Evolutionary conservation across 2,888 invertebrate genomes (phyloP), one percentile per base, ranked within the genome.

Genomic region (Tiliacea aurago): DNA sequence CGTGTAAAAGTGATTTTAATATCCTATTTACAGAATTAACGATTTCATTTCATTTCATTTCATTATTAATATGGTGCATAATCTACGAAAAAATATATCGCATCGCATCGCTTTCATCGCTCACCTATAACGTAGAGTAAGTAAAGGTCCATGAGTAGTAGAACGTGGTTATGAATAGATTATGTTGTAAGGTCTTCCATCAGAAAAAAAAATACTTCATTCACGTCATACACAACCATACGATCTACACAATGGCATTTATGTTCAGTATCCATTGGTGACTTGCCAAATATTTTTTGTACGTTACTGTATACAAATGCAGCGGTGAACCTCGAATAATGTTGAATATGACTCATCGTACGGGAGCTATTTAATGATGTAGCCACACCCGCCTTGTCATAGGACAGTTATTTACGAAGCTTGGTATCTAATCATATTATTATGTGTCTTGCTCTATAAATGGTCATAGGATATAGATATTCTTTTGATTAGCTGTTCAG

Each of bases 401-500:
- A 56, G 45, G 69, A 80, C 76, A 80, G 76, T 84, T 84, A 81
- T 81, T 68, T 56, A 58, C 41, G 53, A 68, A 62, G 63, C 43
- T 66, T 61, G 13, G 33, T 58, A 23, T 79, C 23, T 70, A 83
- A 79, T 83, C 71, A 64, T 59, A 56, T 56, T 59, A 59, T 67
- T 63, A 55, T 49, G 53, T n/a, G 70, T 58, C 49, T 78, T 64
- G 45, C n/a, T 66, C n/a, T 53, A 47, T 58, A 76, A 68, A 53
- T 81, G 33, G 28, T 45, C 43, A 9, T 28, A 18, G 15, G 20
- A 51, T 20, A 33, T 68, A 41, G 3, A 23, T 43, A 49, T 55
- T 43, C 13, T 49, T 68, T 53, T 43, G n/a, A 53, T 64, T 58
- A 28, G 51, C n/a, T 80, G 33, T n/a, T n/a, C 15, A 41, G 2